A percentile compares a stretch with the other conserved stretches of the same genome.
phyloP scores from a whole-genome alignment of 2,113 vertebrate genomes.

The Brienomyrus longianalis region DNA sequence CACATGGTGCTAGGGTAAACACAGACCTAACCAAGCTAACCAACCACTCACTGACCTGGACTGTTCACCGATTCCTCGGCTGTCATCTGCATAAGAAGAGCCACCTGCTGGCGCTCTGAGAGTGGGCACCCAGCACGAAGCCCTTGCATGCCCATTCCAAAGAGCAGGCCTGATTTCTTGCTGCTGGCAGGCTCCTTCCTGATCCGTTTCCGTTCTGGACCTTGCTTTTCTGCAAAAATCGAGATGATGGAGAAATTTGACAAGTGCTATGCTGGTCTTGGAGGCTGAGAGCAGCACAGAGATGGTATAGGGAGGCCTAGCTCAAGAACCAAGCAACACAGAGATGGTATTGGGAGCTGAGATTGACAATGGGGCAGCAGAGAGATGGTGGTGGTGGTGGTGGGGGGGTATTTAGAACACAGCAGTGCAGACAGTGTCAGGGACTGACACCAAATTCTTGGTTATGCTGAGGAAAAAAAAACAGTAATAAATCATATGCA shows the following conservation, averaged over 20 bases:
- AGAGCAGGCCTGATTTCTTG: constrained; percentile 74
- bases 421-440: background rate
- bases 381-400: background rate
- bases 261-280: background rate
- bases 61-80: constrained; percentile 77
- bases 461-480: background rate
- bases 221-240: constrained; percentile 68
- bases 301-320: background rate
- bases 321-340: background rate
- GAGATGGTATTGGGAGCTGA: background rate
- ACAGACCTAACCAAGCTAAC: background rate
- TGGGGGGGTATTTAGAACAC: background rate
- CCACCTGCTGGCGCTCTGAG: constrained; percentile 76
- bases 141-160: constrained; percentile 85
- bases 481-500: background rate
- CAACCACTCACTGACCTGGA: constrained; percentile 59
- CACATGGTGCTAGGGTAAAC: background rate
- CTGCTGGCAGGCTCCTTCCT: constrained; percentile 68
- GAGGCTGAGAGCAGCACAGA: background rate
- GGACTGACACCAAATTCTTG: background rate
- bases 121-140: constrained; percentile 74
- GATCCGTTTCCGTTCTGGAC: constrained; percentile 73
- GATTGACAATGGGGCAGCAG: background rate
- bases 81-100: constrained; percentile 82
- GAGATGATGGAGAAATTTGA: background rate